Evolutionary conservation across 2,888 invertebrate species (phyloP), one percentile per base, ranked within the genome.

Genomic region (Papilio gigon): DNA sequence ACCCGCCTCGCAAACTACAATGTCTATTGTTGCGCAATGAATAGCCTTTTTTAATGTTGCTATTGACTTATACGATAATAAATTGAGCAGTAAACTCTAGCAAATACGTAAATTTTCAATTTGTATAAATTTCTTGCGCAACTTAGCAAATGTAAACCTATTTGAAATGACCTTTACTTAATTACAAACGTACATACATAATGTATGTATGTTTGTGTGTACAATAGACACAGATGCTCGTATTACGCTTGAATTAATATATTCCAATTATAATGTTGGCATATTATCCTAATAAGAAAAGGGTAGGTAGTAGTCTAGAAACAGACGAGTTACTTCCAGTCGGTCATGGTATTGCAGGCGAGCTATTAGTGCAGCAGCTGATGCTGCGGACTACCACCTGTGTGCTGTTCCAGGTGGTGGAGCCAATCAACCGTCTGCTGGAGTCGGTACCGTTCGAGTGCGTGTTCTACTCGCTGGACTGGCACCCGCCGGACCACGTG

Each of bases 401-500:
- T 30, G 17, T 59, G 4, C 22, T 62, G 1, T 25, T 60, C 5
- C 88, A 95, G 94, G 97, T 98, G 62, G 94, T 98, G 73, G 97
- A 97, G 73, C 97, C 98, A 0, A 98, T 98, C 78, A 98, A 99
- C 92, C 93, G 94, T 47, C 91, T 98, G 44, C 89, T 98, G 83
- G 96, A 96, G 65, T 93, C 94, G 0, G 95, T 97, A 11, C 93
- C 94, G 66, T 98, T 98, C 86, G 97, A 98, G 89, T 94, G 95
- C 33, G 95, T 98, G 56, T 97, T 97, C 87, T 99, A 98, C 91
- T 97, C 98, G 0, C 93, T 97, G 77, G 99, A 99, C 92, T 99
- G 99, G 98, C 99, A 99, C 92, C 99, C 99, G 0, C 95, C 95
- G 47, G 96, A 98, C 90, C 98, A 98, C 88, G 97, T 99, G 42